Evolutionary conservation across 2,113 vertebrate genomes (phyloP), one percentile per base, ranked within the genome.

Genomic region (Plecotus auritus): DNA sequence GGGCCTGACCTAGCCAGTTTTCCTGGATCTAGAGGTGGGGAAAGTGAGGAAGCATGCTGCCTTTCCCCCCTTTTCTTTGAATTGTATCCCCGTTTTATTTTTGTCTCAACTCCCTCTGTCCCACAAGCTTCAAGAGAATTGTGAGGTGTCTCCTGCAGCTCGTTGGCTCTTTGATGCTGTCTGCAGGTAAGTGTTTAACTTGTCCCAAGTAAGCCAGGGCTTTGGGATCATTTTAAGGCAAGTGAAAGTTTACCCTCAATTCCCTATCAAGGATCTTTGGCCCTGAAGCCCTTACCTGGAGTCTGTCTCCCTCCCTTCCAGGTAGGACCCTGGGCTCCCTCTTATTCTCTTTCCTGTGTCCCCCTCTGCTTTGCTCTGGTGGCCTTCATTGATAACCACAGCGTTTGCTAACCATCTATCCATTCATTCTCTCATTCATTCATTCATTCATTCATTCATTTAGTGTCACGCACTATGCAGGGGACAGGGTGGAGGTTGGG

Each of bases 1-100:
- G 92, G 90, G 92, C 92, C 95, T 96, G 96, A 95, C 95, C 95
- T 95, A 92, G 95, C 92, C 80, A 40, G 90, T 73, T 82, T 90
- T 92, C 82, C 80, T 61, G 88, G 88, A 77, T 73, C 64, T 37
- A 91, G 56, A 90, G 82, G 93, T 92, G 88, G 96, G 73, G 90
- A 92, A 85, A 95, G 92, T 26, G 17, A 90, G 23, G 42, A 94
- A 86, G 47, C 74, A 61, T 32, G 69, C 84, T 94, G n/a, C 47
- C 42, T 67, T 40, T 18, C 12, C 35, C 35, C 45, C 32, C 37
- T 88, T 91, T 77, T 66, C 81, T 93, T 85, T 72, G 93, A 90
- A 74, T 64, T 72, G 7, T 91, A 54, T 85, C 70, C 70, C 26
- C 59, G 11, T 40, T 92, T 95, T 85, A 45, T 61, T 84, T 94